Evolutionary conservation across 2,113 vertebrate species (phyloP), one percentile per base, ranked within the genome.

Genomic region (Daubentonia madagascariensis): DNA sequence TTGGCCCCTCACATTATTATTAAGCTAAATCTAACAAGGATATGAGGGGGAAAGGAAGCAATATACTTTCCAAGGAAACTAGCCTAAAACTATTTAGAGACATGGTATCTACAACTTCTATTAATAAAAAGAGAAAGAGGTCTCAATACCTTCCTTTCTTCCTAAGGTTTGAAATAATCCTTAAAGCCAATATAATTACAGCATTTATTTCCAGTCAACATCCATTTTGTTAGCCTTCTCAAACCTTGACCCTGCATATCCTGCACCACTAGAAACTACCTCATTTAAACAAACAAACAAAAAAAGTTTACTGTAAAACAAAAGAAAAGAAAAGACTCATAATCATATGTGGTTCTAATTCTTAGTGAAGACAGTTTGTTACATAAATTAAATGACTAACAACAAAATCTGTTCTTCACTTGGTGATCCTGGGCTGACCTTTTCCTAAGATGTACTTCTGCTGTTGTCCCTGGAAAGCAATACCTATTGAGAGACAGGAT

Each of bases 11-110:
- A 72, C 35, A 35, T 97, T 94, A 97, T 98, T 97, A 95, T 92
- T 80, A 98, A 98, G 92, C 87, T 93, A 95, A 98, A 98, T 70
- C 88, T 92, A 98, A 92, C 70, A 96, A 97, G 96, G 81, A 94
- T 95, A n/a, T 97, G 95, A 95, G 78, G 59, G 52, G 76, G 68
- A 78, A 0, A 9, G 95, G 70, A 90, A 54, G 92, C 59, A 28
- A 45, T 88, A 87, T 23, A 70, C 18, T 92, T 67, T 97, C 89
- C 94, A 52, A 97, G 97, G 85, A 98, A 97, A 81, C 91, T 92
- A 93, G 75, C 73, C 54, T 94, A 92, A 76, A 90, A 89, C 79
- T 98, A 89, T 88, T 98, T 97, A 96, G 95, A 98, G 94, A 8
- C 23, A 63, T 11, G 87, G 11, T 96, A 97, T 88, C 84, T 93